Evolutionary conservation across 2,888 invertebrate genomes (phyloP).

Genomic region (Suillia variegata): DNA sequence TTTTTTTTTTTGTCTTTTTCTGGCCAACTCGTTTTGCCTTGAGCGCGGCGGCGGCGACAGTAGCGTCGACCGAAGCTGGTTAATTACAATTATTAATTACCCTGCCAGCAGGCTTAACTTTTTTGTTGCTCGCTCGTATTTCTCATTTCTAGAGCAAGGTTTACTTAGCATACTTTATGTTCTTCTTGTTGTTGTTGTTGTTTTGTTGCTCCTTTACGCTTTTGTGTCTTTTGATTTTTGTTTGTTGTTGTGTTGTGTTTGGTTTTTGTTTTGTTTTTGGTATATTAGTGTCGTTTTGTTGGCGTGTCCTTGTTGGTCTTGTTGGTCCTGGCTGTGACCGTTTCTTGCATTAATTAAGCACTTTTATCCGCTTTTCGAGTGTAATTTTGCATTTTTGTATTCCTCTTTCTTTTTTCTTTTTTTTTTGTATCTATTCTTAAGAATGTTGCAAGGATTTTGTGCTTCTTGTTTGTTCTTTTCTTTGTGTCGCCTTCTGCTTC

Average conservation of each 20-base stretch:
- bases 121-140: not conserved
- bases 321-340: not conserved
- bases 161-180: too few species aligned
- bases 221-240: constrained; percentile 2
- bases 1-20: too few species aligned
- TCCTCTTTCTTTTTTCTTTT: too few species aligned
- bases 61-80: constrained; percentile 6
- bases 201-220: not conserved
- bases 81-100: constrained; percentile 13
- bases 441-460: not conserved
- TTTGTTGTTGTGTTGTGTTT: not conserved
- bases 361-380: not conserved
- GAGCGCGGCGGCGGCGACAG: too few species aligned
- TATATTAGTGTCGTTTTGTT: too few species aligned
- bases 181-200: constrained; percentile 4
- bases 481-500: not conserved
- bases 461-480: not conserved
- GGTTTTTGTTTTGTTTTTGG: not conserved
- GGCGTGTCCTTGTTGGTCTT: not conserved
- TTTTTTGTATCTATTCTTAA: constrained; percentile 14
- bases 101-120: not conserved
- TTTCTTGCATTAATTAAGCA: not conserved
- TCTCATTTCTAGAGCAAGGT: not conserved
- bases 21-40: not conserved
- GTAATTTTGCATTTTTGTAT: constrained; percentile 22